Conservation (phyloP, 2,888 invertebrate genomes). For the Drosophila pseudotakahashii region DNA sequence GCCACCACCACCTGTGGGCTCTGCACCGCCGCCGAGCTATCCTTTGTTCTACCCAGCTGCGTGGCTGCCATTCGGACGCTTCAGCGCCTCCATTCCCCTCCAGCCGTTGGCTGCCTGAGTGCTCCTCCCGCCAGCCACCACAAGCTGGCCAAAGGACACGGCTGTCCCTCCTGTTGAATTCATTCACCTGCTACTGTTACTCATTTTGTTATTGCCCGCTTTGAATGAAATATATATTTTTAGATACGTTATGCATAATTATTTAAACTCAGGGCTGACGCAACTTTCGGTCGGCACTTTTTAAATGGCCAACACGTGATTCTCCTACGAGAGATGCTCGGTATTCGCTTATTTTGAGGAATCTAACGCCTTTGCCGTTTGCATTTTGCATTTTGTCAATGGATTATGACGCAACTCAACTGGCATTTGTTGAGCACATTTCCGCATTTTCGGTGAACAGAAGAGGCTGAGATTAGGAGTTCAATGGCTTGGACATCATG, state of each 20-base stretch:
- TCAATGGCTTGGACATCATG: too few relatives aligned
- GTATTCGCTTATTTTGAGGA: not conserved
- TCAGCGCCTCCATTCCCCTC: slow-evolving; percentile 40
- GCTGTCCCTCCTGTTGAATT: slow-evolving; percentile 37
- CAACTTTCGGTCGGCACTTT: slow-evolving; percentile 1
- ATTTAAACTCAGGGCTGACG: slow-evolving; percentile 19
- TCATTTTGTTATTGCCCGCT: slow-evolving; percentile 6
- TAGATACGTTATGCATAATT: slow-evolving; percentile 21
- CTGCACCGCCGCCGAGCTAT: slow-evolving; percentile 54
- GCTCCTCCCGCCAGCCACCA: not conserved
- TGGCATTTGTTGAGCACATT: slow-evolving; percentile 10
- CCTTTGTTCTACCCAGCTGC: slow-evolving; percentile 83
- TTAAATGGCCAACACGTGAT: slow-evolving; percentile 35
- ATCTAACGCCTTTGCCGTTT: slow-evolving; percentile 9
- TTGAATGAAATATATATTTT: slow-evolving; percentile 32
- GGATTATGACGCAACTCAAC: slow-evolving; percentile 26
- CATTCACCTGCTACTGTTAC: slow-evolving; percentile 6
- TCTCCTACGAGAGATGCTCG: slow-evolving; percentile 20
- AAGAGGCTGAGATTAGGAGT: too few relatives aligned
- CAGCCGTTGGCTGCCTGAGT: slow-evolving; percentile 45
- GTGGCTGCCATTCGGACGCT: slow-evolving; percentile 83
- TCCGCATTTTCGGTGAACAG: slow-evolving; percentile 11
- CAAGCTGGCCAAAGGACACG: slow-evolving; percentile 79
- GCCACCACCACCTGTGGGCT: slow-evolving; percentile 41
- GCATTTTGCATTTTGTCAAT: slow-evolving; percentile 27